Conservation (phyloP, 2,888 invertebrate species). For the Parnassius orleans region DNA sequence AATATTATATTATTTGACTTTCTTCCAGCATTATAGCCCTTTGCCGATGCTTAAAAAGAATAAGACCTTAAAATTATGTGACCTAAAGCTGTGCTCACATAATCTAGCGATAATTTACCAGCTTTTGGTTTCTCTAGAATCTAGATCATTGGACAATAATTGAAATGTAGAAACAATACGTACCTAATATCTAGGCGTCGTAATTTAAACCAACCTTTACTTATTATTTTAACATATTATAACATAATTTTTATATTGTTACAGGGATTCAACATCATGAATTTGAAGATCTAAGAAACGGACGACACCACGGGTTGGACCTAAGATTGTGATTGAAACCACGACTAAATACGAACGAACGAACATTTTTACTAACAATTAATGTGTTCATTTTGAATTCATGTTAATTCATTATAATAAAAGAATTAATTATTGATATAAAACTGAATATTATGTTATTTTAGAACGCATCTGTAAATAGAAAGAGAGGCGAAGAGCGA, state of each 20-base stretch:
- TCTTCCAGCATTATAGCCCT: too few species aligned
- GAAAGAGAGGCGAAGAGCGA: constrained; percentile 39
- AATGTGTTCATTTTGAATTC: constrained; percentile 28
- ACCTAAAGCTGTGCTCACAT: too few species aligned
- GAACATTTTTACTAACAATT: constrained; percentile 37
- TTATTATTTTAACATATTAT: too few species aligned
- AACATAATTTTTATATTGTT: constrained; percentile 40
- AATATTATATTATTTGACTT: too few species aligned
- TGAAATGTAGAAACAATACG: too few species aligned
- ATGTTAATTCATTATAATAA: constrained; percentile 13
- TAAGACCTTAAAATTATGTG: too few species aligned
- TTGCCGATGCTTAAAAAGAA: too few species aligned
- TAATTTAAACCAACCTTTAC: too few species aligned
- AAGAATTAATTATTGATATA: constrained; percentile 12
- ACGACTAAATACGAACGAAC: constrained; percentile 60
- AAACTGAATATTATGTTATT: constrained; percentile 28
- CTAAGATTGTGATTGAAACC: constrained; percentile 36
- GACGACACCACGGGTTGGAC: constrained; percentile 29
- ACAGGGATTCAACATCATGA: constrained; percentile 49
- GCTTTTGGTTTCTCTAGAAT: too few species aligned
- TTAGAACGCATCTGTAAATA: constrained; percentile 38
- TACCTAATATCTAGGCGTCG: too few species aligned
- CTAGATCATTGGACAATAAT: too few species aligned
- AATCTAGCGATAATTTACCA: too few species aligned
- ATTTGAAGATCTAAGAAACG: constrained; percentile 29